These are phyloP conservation scores for Lysiphlebus fabarum DNA, from an alignment of 1,140 invertebrate species.

Conservation along the genomic window DNA sequence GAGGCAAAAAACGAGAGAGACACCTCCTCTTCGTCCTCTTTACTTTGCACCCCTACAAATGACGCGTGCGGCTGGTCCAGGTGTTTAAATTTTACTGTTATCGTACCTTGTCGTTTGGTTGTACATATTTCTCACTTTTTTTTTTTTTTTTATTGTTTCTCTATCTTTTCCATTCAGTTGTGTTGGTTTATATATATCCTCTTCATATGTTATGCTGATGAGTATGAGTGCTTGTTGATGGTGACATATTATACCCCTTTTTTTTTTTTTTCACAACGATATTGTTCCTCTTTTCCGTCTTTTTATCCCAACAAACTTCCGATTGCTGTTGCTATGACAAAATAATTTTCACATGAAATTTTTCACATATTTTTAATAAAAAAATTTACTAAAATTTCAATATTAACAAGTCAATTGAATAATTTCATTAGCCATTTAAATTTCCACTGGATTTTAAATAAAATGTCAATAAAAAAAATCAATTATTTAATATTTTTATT, in stretches of 20 bases:
- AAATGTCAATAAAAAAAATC: too few species aligned
- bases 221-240: neutral
- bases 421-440: too few species aligned
- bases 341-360: too few species aligned
- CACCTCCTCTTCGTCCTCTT: slow-evolving; percentile 5
- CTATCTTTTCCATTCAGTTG: slow-evolving; percentile 17
- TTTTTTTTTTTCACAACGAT: neutral
- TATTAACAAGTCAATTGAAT: too few species aligned
- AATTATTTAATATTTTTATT: too few species aligned
- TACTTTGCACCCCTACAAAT: slow-evolving; percentile 21
- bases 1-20: neutral
- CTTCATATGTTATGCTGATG: too few species aligned
- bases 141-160: slow-evolving; percentile 2
- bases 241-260: neutral
- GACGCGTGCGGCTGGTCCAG: slow-evolving; percentile 28
- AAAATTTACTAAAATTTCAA: too few species aligned
- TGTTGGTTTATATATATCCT: neutral
- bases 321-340: too few species aligned
- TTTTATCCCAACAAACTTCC: neutral
- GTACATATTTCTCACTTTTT: slow-evolving; percentile 20
- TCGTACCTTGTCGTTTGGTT: slow-evolving; percentile 19
- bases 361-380: too few species aligned
- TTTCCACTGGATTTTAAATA: too few species aligned
- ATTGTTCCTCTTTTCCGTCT: neutral
- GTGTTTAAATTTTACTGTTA: slow-evolving; percentile 16